A percentile compares a stretch with the other conserved stretches of the same genome.
phyloP scores from a whole-genome alignment of 1,140 invertebrate species.

The Orussus abietinus region DNA sequence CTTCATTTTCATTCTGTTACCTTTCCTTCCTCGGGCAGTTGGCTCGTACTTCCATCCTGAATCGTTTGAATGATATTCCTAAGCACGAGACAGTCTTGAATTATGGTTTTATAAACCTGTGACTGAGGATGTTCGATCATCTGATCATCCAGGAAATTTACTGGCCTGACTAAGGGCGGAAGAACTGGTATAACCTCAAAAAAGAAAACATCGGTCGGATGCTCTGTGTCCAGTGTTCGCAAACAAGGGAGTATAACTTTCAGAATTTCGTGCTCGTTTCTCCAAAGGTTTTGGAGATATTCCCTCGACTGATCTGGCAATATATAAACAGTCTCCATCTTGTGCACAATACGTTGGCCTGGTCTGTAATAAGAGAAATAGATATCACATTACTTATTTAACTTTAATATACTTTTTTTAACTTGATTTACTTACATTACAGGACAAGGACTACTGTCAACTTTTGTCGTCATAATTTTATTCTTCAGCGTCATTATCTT shows the following conservation, averaged over 20 bases:
- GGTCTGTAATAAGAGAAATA: too few species aligned
- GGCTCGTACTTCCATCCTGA: constrained; percentile 49
- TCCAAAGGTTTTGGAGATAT: constrained; percentile 73
- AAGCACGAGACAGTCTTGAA: constrained; percentile 61
- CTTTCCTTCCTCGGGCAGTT: constrained; percentile 47
- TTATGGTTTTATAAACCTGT: constrained; percentile 65
- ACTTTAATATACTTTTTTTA: too few species aligned
- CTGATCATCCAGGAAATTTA: constrained; percentile 66
- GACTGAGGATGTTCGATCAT: constrained; percentile 81
- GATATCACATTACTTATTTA: too few species aligned
- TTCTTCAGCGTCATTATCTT: constrained; percentile 62
- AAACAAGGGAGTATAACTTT: constrained; percentile 71
- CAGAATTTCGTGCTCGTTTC: constrained; percentile 71
- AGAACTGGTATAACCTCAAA: constrained; percentile 79
- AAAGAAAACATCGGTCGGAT: constrained; percentile 88
- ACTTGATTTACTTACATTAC: too few species aligned
- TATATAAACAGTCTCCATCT: constrained; percentile 39
- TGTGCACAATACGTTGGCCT: constrained; percentile 10
- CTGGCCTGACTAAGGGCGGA: constrained; percentile 81
- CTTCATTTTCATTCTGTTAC: constrained; percentile 15
- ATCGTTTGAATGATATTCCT: constrained; percentile 64
- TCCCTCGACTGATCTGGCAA: constrained; percentile 65
- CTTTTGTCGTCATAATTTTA: constrained; percentile 56
- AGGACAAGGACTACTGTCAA: too few species aligned
- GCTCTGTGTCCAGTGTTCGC: constrained; percentile 48